Evolutionary conservation across 2,113 vertebrate species (phyloP), one percentile per base, ranked within the genome.

Genomic region (Athene noctua): DNA sequence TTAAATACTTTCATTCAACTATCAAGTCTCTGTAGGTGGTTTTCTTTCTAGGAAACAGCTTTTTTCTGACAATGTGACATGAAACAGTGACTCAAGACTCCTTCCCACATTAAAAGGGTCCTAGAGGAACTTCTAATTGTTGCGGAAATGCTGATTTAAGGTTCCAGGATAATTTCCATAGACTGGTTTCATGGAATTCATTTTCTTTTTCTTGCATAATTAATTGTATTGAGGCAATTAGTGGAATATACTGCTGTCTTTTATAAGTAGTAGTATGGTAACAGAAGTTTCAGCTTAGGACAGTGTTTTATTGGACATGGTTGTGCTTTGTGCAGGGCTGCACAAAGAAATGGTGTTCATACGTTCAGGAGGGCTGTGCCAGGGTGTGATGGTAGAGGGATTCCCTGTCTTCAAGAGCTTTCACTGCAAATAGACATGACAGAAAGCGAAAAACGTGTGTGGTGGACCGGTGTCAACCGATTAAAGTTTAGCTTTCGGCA

Each of bases 41-140:
- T 95, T 96, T 82, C 86, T 80, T 92, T 94, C 80, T 47, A 92
- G 67, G 91, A 95, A 96, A 47, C 51, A 70, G 54, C 47, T 80
- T 91, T 88, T 88, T 92, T 78, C 86, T 90, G 91, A 95, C 86
- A 92, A 29, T 2, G 7, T 92, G 89, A 92, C 84, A 73, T 16
- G 42, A 88, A 96, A 34, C 78, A 73, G 61, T 80, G 95, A 96
- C 93, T 96, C 71, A 73, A 11, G 59, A 36, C 36, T 88, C 63
- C 81, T 90, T 90, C 74, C 96, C 95, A 94, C 95, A 92, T 94
- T 32, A 94, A 95, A 96, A 77, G 47, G 78, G 94, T 96, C 91
- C 29, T 51, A 15, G 67, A 94, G 91, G 84, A 95, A 86, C 90
- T 96, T 66, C 6, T 86, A 63, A 88, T 80, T 90, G 62, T 73